These are phyloP conservation scores for Lydus trimaculatus DNA, from an alignment of 2,888 invertebrate species.

Conservation along the genomic window DNA sequence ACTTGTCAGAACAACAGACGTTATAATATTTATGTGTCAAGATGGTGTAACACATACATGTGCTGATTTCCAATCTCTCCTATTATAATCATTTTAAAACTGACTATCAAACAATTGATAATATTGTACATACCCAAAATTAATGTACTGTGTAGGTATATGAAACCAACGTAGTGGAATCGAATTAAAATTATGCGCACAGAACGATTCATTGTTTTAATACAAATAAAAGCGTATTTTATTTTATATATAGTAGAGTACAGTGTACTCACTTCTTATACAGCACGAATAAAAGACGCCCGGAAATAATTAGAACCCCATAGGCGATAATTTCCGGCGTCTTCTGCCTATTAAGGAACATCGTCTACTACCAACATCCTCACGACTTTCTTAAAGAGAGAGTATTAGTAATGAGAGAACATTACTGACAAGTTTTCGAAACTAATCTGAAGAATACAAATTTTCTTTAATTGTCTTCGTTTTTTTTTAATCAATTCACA, in stretches of 20 bases:
- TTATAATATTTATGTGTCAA: slow-evolving; percentile 28
- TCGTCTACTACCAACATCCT: slow-evolving; percentile 45
- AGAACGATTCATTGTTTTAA: too few species aligned
- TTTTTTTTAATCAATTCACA: background rate
- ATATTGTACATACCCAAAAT: background rate
- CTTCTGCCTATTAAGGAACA: slow-evolving; percentile 53
- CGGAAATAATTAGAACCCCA: slow-evolving; percentile 56
- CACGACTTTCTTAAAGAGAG: slow-evolving; percentile 32
- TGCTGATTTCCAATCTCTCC: slow-evolving; percentile 4
- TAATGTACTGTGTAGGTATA: background rate
- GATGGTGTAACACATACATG: slow-evolving; percentile 28
- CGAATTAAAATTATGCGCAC: too few species aligned
- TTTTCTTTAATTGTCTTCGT: background rate
- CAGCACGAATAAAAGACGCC: slow-evolving; percentile 41
- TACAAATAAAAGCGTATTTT: background rate
- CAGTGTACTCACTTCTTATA: slow-evolving; percentile 16
- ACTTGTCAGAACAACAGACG: slow-evolving; percentile 22
- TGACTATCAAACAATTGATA: background rate
- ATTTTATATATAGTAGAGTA: slow-evolving; percentile 7
- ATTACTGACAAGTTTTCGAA: background rate
- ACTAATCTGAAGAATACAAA: background rate
- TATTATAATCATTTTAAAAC: background rate
- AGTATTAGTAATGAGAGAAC: background rate
- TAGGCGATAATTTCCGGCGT: slow-evolving; percentile 56
- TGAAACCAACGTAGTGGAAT: too few species aligned